These are phyloP conservation scores for Sciurus vulgaris DNA, from an alignment of 2,797 vertebrate genomes.

Conservation along the genomic window DNA sequence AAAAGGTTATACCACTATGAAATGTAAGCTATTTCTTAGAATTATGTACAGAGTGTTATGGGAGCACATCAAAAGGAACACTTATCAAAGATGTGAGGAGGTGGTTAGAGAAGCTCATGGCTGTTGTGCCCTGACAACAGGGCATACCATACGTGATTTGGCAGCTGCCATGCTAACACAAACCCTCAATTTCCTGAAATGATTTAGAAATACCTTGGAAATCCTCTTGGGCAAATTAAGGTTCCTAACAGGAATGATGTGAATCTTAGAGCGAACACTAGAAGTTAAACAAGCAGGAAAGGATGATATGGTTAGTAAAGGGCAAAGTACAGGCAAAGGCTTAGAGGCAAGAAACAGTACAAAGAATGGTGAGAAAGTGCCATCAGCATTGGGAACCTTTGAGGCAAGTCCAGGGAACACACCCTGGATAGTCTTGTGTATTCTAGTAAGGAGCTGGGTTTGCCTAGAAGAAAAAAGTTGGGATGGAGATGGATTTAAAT, in stretches of 20 bases:
- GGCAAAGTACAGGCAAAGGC: background rate
- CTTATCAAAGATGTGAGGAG: constrained; percentile 27
- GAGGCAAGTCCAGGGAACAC: background rate
- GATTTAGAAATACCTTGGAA: constrained; percentile 75
- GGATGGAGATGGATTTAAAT: background rate
- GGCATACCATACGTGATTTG: constrained; percentile 5
- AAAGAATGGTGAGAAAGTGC: background rate
- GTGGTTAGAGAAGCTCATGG: background rate
- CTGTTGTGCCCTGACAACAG: background rate
- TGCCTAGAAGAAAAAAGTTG: constrained; percentile 36
- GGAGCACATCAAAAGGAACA: background rate
- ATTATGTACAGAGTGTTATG: background rate
- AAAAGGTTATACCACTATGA: background rate
- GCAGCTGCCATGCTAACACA: constrained; percentile 72
- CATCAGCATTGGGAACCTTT: background rate
- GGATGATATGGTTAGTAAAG: background rate
- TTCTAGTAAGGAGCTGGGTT: constrained; percentile 21
- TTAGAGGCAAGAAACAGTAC: background rate
- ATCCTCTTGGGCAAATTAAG: constrained; percentile 68
- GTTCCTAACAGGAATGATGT: background rate
- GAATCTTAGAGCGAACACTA: background rate
- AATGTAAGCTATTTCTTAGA: constrained; percentile 1
- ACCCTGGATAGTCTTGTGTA: background rate
- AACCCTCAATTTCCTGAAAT: constrained; percentile 69
- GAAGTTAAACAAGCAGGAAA: background rate